phyloP scores from a whole-genome alignment of 2,797 vertebrate genomes.

The Lepidocolaptes lacrymiger region DNA sequence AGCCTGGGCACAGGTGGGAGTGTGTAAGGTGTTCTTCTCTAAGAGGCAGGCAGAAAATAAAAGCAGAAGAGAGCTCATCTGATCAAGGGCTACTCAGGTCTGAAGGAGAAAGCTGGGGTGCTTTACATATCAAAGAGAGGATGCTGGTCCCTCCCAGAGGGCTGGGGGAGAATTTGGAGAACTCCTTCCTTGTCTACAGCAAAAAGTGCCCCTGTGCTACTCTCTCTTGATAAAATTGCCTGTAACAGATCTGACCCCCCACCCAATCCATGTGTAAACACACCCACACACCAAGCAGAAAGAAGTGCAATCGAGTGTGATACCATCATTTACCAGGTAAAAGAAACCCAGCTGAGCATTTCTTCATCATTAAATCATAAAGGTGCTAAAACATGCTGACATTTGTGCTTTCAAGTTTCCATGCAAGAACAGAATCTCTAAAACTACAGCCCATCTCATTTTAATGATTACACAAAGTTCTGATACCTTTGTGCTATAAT shows the following conservation, averaged over 20 bases:
- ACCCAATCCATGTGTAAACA: background rate
- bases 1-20: background rate
- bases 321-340: background rate
- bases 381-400: background rate
- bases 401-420: background rate
- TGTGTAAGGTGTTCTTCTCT: background rate
- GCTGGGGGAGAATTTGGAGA: background rate
- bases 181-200: fast-evolving
- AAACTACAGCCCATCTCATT: background rate
- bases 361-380: background rate
- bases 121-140: background rate
- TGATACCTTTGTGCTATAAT: background rate
- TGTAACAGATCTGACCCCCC: background rate
- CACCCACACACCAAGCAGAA: background rate
- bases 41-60: background rate
- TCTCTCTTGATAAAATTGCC: background rate
- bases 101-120: background rate
- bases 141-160: background rate
- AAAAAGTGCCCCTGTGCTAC: background rate
- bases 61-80: background rate
- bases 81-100: background rate
- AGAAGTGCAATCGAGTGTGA: background rate
- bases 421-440: background rate
- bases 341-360: background rate
- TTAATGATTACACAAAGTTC: background rate